Evolutionary conservation across 2,797 vertebrate genomes (phyloP).

Genomic region (Helarctos malayanus): DNA sequence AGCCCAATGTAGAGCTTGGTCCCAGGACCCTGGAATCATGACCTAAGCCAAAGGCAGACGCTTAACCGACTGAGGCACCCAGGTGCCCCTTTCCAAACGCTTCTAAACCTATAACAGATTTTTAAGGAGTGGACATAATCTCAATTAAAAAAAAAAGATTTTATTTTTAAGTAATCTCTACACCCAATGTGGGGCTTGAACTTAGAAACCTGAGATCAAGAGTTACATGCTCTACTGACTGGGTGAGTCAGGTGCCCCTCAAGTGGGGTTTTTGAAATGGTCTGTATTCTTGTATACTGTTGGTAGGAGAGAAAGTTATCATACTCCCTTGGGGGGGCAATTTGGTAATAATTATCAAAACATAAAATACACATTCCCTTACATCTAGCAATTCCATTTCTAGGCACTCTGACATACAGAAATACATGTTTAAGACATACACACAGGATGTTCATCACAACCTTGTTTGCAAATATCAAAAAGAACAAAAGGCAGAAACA

Average conservation of each 20-base stretch:
- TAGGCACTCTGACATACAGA: not conserved
- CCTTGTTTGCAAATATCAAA: not conserved
- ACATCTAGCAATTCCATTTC: constrained; percentile 24
- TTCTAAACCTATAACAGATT: not conserved
- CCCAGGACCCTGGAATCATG: no score
- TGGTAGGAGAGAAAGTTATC: not conserved
- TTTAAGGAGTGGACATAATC: constrained; percentile 33
- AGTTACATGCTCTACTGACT: no score
- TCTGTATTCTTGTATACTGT: not conserved
- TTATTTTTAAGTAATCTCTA: no score
- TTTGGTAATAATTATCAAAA: constrained; percentile 33
- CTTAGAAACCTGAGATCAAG: no score
- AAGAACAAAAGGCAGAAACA: not conserved
- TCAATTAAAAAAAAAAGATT: not conserved
- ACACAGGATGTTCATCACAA: not conserved
- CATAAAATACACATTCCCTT: not conserved
- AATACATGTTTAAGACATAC: not conserved
- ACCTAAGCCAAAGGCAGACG: no score
- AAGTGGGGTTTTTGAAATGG: not conserved
- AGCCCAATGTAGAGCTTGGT: no score
- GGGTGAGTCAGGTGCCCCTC: no score
- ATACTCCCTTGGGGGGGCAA: not conserved
- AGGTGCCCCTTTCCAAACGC: no score
- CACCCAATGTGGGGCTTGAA: no score
- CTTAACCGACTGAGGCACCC: no score